Conservation (phyloP, 2,113 vertebrate species). For the Pluvialis apricaria region DNA sequence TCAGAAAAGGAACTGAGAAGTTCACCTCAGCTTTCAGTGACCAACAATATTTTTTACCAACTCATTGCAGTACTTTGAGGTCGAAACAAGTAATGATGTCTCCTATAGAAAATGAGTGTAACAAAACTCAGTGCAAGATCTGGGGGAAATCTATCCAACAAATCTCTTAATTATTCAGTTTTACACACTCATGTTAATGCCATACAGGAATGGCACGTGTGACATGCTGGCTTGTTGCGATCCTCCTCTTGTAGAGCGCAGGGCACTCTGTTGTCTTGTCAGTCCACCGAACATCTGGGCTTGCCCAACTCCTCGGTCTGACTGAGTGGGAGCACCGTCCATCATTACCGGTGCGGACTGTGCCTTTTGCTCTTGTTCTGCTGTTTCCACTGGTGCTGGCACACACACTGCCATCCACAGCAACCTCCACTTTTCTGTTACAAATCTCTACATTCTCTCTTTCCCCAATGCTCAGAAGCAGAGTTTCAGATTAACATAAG, state of each 20-base stretch:
- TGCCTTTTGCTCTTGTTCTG: not conserved
- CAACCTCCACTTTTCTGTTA: not conserved
- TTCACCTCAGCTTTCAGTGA: not conserved
- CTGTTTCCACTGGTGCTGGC: not conserved
- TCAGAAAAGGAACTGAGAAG: not conserved
- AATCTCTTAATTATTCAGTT: not conserved
- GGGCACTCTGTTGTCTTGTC: not conserved
- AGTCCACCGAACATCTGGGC: accelerated
- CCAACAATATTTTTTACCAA: not conserved
- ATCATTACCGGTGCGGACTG: accelerated
- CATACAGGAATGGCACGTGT: not conserved
- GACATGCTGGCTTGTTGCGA: not conserved
- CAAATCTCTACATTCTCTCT: not conserved
- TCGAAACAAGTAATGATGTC: not conserved
- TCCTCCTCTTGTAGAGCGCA: too few relatives aligned
- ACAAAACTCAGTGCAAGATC: not conserved
- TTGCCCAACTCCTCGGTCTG: not conserved
- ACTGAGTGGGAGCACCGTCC: too few relatives aligned
- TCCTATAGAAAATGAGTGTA: not conserved
- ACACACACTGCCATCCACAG: not conserved
- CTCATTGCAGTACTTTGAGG: not conserved
- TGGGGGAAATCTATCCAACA: not conserved
- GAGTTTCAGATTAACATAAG: not conserved
- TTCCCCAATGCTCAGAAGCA: not conserved
- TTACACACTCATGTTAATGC: not conserved